A percentile compares a stretch with the other conserved stretches of the same genome.
phyloP scores from a whole-genome alignment of 2,113 vertebrate genomes.

The Furnarius figulus region DNA sequence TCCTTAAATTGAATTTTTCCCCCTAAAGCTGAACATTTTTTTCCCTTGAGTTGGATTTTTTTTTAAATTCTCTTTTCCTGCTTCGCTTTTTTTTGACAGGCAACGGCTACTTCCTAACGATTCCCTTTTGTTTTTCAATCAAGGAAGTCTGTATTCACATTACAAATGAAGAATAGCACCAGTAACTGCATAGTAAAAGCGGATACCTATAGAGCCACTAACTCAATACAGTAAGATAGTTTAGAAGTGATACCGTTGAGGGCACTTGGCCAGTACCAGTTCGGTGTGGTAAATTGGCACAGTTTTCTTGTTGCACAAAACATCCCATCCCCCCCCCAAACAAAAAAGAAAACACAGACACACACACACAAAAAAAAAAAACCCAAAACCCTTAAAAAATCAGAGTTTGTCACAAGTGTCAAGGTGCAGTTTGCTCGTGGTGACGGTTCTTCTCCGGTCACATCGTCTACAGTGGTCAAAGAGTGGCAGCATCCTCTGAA shows the following conservation, averaged over 20 bases:
- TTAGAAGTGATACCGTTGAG: conserved; percentile 65
- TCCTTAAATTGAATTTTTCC: neutral
- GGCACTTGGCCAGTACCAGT: conserved; percentile 63
- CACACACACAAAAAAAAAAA: neutral
- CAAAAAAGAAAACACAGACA: neutral
- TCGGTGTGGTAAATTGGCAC: conserved; percentile 71
- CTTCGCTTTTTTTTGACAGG: neutral
- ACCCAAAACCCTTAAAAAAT: neutral
- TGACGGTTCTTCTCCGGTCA: conserved; percentile 13
- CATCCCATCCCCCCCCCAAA: neutral
- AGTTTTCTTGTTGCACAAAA: conserved; percentile 47
- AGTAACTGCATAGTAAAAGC: conserved; percentile 85
- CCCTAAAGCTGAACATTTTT: neutral
- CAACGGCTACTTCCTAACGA: conserved; percentile 75
- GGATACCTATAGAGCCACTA: conserved; percentile 80
- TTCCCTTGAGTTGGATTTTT: neutral
- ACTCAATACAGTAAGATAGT: conserved; percentile 83
- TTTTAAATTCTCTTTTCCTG: neutral
- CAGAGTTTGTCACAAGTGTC: conserved; percentile 55
- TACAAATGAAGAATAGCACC: conserved; percentile 92
- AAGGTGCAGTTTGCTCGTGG: conserved; percentile 59
- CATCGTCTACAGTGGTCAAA: conserved; percentile 53
- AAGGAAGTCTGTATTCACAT: conserved; percentile 94
- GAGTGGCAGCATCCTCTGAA: conserved; percentile 21
- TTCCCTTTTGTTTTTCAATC: conserved; percentile 69